Base-by-base conservation (phyloP, 2,888 invertebrate species). In the Periphyllus acericola region DNA sequence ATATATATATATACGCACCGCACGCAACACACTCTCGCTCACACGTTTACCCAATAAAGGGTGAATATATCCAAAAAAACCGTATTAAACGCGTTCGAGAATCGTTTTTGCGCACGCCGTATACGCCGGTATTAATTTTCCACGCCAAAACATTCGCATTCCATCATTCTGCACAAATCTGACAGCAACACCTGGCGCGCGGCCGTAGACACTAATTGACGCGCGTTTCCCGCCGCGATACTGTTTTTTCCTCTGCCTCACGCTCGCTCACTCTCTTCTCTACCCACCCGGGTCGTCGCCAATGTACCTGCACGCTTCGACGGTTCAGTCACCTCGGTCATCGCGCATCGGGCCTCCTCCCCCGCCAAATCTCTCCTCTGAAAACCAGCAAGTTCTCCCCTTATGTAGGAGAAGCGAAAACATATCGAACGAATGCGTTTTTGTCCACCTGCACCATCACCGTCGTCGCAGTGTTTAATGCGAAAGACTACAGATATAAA, bases 181-280 rank as follows among this genome's bases (percentile, higher is more conserved):
- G 86, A 87, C 86, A 87, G 72, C 86, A 80, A 80, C 86, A 87
- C 86, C 86, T 87, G 86, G 80, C 86, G 52, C 86, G 52, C 71
- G 55, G 14, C 74, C 60, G 60, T 74, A 83, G 75, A 83, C 83
- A 14, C 46, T 89, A 83, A 89, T 89, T 68, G 82, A 83, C 79
- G 40, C 36, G 71, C 40, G n/a, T n/a, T n/a, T 86, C 68, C n/a
- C 36, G 68, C 71, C 40, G 32, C 71, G 11, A 46, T 5, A 21
- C n/a, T n/a, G 46, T 21, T 75, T 72, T 72, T 72, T 34, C 34
- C 1, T 71, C 29, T 14, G 1, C 46, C 46, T 46, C 68, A 21
- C 60, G 21, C 21, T 55, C 25, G 21, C 60, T 6, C 21, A 21
- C 60, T 17, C 52, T 52, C 25, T 25, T 4, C 6, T 25, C 21